These are phyloP conservation scores for Ichneumoninae sp. DNA, from an alignment of 2,888 invertebrate species.

Conservation along the genomic window DNA sequence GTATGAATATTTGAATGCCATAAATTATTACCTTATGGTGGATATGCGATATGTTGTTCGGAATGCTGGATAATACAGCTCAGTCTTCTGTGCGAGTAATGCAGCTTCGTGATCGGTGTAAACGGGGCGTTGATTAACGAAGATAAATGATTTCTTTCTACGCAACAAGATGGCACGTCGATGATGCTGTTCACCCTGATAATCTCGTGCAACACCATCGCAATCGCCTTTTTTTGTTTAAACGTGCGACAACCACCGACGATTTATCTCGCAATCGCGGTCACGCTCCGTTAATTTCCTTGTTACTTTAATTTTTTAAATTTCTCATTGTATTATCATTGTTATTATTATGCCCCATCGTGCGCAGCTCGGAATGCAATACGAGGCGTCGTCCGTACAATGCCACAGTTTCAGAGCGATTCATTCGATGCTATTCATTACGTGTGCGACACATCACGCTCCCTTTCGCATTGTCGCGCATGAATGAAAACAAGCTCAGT, in stretches of 20 bases:
- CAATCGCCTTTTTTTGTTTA: slow-evolving; percentile 68
- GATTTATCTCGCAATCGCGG: slow-evolving; percentile 46
- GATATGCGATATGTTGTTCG: slow-evolving; percentile 81
- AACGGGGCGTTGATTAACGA: slow-evolving; percentile 62
- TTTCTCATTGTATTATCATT: slow-evolving; percentile 22
- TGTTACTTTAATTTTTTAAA: slow-evolving; percentile 45
- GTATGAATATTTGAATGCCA: background rate
- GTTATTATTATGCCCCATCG: slow-evolving; percentile 20
- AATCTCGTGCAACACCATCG: slow-evolving; percentile 76
- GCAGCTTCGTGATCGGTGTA: slow-evolving; percentile 67
- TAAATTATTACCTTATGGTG: slow-evolving; percentile 77
- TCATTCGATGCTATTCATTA: slow-evolving; percentile 31
- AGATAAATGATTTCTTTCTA: slow-evolving; percentile 69
- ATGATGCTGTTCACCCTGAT: slow-evolving; percentile 69
- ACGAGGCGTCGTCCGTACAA: slow-evolving; percentile 25
- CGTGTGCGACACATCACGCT: slow-evolving; percentile 42
- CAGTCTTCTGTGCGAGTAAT: slow-evolving; percentile 74
- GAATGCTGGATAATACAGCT: slow-evolving; percentile 77
- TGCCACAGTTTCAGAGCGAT: background rate
- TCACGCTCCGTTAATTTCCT: slow-evolving; percentile 36
- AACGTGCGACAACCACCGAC: slow-evolving; percentile 44
- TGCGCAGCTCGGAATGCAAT: slow-evolving; percentile 28
- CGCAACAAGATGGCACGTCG: slow-evolving; percentile 63
- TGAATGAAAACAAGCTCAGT: slow-evolving; percentile 40
- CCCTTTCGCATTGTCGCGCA: slow-evolving; percentile 33